Percentiles rank a stretch among this genome's conserved stretches.
These are phyloP conservation scores for Pampusana beccarii DNA, from an alignment of 2,113 vertebrate genomes.

Conservation along the genomic window DNA sequence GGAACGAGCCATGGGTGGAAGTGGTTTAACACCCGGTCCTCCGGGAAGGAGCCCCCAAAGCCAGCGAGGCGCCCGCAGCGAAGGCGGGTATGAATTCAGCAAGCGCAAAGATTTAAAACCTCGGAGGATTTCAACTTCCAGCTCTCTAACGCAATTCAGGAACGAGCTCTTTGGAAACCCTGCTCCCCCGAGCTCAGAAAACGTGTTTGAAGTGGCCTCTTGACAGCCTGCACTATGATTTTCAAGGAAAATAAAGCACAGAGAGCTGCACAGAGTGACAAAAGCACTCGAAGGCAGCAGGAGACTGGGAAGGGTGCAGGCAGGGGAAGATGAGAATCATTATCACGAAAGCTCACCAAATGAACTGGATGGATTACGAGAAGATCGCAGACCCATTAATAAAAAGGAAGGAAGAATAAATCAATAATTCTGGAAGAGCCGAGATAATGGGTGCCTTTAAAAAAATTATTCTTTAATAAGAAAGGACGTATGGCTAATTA, in stretches of 20 bases:
- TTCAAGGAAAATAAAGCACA: background rate
- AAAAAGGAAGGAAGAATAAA: slow-evolving; percentile 6
- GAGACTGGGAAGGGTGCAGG: background rate
- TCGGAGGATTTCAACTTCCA: background rate
- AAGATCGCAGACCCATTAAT: background rate
- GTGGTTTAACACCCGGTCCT: background rate
- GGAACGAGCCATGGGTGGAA: background rate
- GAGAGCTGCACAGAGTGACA: background rate
- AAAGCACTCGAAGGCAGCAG: background rate
- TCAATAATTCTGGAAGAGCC: background rate
- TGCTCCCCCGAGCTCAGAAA: background rate
- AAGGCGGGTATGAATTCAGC: background rate
- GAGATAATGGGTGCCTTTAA: background rate
- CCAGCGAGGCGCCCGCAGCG: background rate
- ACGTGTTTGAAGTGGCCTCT: background rate
- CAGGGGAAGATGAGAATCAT: background rate
- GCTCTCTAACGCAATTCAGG: background rate
- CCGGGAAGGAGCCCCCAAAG: background rate
- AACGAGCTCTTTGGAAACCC: background rate
- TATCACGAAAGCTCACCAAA: background rate
- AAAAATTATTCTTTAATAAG: slow-evolving; percentile 36
- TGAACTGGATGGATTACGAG: background rate
- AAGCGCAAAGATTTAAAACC: background rate
- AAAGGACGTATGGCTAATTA: background rate
- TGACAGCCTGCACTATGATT: background rate